Base-by-base conservation (phyloP, 2,888 invertebrate genomes). In the Poecilobothrus nobilitatus region DNA sequence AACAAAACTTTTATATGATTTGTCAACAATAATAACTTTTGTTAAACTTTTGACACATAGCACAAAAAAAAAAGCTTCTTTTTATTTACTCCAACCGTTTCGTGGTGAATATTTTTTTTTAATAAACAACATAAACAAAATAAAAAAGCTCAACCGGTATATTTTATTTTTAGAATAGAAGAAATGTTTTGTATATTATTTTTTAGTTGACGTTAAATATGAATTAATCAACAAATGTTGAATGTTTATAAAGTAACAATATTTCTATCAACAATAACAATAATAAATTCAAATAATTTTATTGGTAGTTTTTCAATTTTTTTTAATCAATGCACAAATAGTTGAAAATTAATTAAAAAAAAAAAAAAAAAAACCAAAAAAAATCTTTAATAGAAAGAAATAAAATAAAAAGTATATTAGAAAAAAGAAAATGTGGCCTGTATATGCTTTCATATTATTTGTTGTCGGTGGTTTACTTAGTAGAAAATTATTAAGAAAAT, bases 401-500 rank as follows among this genome's bases (percentile, higher is more conserved):
- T 53, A 53, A 53, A 53, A 15, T 53, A 53, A 18, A 4, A 53
- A 53, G n/a, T 53, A 53, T 12, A 53, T 15, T 12, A 53, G 3
- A 53, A 53, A 53, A 53, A 66, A 69, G 72, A 77, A 72, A 70
- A 80, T 81, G 81, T 81, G 78, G 81, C 77, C 67, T 21, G 41
- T 71, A 20, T 72, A 69, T 68, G 20, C 79, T 64, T 68, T 76
- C 66, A 71, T 80, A 27, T 72, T 74, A 21, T 68, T 78, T 22
- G 73, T 80, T 69, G 74, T 73, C 67, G 69, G 76, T 70, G 78
- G 74, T 44, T 71, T 78, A 61, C 79, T 75, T n/a, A 78, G 78
- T 21, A 77, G 79, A 27, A 77, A 76, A 73, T 80, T 80, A 79
- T 80, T 79, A 67, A 78, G 78, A 67, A 78, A 76, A 74, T 73